Evolutionary conservation across 1,140 invertebrate species (phyloP).

Genomic region (Augochlora pura): DNA sequence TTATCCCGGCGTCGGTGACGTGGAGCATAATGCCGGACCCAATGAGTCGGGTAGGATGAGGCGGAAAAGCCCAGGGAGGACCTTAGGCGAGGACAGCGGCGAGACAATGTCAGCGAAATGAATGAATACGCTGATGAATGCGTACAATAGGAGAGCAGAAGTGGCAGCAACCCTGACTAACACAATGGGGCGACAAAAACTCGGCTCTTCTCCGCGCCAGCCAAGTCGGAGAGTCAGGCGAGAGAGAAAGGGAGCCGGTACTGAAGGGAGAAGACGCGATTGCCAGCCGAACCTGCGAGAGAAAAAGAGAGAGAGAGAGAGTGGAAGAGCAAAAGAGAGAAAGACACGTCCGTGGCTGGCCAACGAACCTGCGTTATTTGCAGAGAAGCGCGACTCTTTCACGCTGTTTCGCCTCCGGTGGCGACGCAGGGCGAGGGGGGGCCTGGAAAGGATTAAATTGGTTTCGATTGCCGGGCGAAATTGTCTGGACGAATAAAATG

Average conservation of each 20-base stretch:
- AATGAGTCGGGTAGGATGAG: slow-evolving; percentile 51
- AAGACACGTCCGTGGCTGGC: slow-evolving; percentile 49
- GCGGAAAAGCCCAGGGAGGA: slow-evolving; percentile 54
- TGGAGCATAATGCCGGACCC: slow-evolving; percentile 64
- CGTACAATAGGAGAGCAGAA: slow-evolving; percentile 73
- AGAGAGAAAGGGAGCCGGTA: slow-evolving; percentile 32
- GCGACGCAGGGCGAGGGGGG: background rate
- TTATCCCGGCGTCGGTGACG: slow-evolving; percentile 57
- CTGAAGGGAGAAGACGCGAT: slow-evolving; percentile 19
- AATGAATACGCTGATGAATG: slow-evolving; percentile 80
- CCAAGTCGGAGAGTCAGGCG: slow-evolving; percentile 60
- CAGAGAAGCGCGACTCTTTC: slow-evolving; percentile 56
- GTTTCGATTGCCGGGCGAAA: slow-evolving; percentile 58
- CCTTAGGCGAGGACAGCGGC: slow-evolving; percentile 72
- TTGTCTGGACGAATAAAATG: slow-evolving; percentile 48
- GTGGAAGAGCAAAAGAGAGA: slow-evolving; percentile 26
- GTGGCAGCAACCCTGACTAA: slow-evolving; percentile 66
- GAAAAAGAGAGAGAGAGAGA: slow-evolving; percentile 16
- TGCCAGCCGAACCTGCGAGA: no score
- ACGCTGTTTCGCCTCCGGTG: slow-evolving; percentile 38
- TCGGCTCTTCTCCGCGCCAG: slow-evolving; percentile 65
- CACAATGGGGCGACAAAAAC: slow-evolving; percentile 78
- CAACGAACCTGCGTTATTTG: slow-evolving; percentile 66
- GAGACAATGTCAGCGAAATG: slow-evolving; percentile 76
- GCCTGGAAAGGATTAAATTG: slow-evolving; percentile 48